These are phyloP conservation scores for Notocelia uddmanniana DNA, from an alignment of 2,888 invertebrate species.

Conservation along the genomic window DNA sequence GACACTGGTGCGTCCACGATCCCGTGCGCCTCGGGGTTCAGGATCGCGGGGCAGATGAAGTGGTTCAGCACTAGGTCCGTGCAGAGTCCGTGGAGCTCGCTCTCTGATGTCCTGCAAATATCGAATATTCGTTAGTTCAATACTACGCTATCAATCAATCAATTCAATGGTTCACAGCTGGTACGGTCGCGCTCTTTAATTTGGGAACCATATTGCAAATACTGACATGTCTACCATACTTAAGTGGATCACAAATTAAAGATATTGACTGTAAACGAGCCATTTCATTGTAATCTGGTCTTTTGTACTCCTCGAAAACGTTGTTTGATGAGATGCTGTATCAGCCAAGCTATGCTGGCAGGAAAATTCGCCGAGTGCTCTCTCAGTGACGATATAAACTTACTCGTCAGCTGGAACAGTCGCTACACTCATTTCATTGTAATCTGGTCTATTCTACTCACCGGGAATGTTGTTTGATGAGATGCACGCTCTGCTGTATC, in stretches of 20 bases:
- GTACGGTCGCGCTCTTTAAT: no score
- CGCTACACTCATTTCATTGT: no score
- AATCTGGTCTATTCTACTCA: conserved; percentile 45
- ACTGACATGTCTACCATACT: no score
- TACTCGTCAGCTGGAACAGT: conserved; percentile 91
- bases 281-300: no score
- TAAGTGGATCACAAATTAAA: no score
- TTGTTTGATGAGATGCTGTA: conserved; percentile 86
- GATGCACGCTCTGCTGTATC: conserved; percentile 92
- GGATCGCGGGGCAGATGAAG: conserved; percentile 98
- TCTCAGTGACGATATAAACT: conserved; percentile 93
- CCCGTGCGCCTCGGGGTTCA: conserved; percentile 98
- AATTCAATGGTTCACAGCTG: no score
- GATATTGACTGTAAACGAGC: no score
- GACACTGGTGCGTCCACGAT: conserved; percentile 97
- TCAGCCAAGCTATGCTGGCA: conserved; percentile 94
- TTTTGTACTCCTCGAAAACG: no score
- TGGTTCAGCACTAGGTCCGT: conserved; percentile 97
- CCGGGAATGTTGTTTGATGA: conserved; percentile 79
- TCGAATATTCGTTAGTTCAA: no score
- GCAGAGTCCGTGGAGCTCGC: conserved; percentile 89
- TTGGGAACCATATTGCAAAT: no score
- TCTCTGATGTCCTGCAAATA: no score
- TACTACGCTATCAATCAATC: no score
- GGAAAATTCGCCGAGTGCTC: conserved; percentile 97